Percentiles rank a stretch among this genome's conserved stretches.
phyloP scores from a whole-genome alignment of 2,888 invertebrate genomes.

The Euspilapteryx auroguttella region DNA sequence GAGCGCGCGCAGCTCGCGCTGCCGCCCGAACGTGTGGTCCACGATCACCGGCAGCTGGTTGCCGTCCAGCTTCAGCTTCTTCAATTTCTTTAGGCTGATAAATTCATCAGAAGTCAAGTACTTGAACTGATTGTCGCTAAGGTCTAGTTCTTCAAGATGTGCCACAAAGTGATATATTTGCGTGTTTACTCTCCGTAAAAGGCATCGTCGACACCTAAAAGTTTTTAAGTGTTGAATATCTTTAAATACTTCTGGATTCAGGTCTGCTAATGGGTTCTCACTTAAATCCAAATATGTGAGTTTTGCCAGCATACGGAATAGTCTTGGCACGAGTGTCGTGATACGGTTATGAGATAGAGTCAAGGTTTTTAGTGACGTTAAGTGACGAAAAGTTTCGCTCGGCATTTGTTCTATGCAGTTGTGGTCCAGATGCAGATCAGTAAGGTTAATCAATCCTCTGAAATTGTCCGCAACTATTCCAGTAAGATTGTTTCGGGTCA shows the following conservation, averaged over 20 bases:
- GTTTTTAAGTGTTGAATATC: conserved; percentile 72
- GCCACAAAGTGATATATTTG: conserved; percentile 77
- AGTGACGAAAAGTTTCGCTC: conserved; percentile 74
- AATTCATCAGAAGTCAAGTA: conserved; percentile 75
- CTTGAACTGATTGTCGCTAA: conserved; percentile 77
- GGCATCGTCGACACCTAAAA: conserved; percentile 74
- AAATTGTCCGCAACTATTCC: conserved; percentile 73
- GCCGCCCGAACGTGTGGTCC: conserved; percentile 68
- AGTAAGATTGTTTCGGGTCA: conserved; percentile 74
- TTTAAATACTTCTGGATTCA: conserved; percentile 79
- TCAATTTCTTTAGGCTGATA: conserved; percentile 66
- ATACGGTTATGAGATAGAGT: conserved; percentile 70
- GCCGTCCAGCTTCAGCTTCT: conserved; percentile 69
- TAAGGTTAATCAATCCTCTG: conserved; percentile 72
- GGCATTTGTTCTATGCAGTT: conserved; percentile 76
- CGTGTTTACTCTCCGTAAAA: conserved; percentile 73
- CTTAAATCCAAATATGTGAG: conserved; percentile 73
- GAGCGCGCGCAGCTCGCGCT: conserved; percentile 53
- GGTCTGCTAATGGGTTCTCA: conserved; percentile 71
- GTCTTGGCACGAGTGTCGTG: conserved; percentile 67
- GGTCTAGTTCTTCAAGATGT: conserved; percentile 71
- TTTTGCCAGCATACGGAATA: conserved; percentile 74
- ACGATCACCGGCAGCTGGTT: conserved; percentile 77
- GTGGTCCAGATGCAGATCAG: conserved; percentile 71
- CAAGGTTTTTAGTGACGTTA: conserved; percentile 69